Percentiles rank a stretch among this genome's conserved stretches.
Conservation (phyloP, 2,797 vertebrate genomes). For the Triplophysa bombifrons region DNA sequence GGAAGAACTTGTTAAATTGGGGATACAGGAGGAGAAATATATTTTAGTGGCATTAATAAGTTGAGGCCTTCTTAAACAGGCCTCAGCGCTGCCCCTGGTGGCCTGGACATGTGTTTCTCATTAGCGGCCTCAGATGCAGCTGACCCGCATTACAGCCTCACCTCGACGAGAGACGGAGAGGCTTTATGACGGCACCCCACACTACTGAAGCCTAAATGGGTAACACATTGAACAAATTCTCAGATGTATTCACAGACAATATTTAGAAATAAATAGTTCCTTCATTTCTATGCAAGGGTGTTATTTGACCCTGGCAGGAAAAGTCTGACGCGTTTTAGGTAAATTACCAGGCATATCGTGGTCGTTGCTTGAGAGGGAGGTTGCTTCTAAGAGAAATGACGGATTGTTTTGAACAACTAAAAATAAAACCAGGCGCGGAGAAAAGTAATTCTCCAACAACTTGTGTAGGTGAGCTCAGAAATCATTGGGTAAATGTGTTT, state of each 20-base stretch:
- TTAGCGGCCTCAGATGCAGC: conserved; percentile 76
- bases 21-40: conserved; percentile 85
- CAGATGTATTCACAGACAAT: conserved; percentile 6
- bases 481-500: conserved; percentile 23
- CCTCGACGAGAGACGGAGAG: conserved; percentile 56
- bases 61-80: conserved; percentile 72
- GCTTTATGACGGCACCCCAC: conserved; percentile 20
- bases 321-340: neutral
- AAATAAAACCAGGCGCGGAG: conserved; percentile 32
- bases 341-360: conserved; percentile 1
- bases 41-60: conserved; percentile 88
- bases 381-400: neutral
- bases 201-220: conserved; percentile 31
- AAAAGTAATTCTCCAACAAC: conserved; percentile 10
- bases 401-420: conserved; percentile 9
- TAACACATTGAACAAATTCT: conserved; percentile 11
- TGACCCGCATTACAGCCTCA: conserved; percentile 79
- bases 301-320: neutral
- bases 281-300: neutral
- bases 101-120: conserved; percentile 81
- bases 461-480: conserved; percentile 15
- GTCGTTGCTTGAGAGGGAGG: neutral
- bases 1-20: conserved; percentile 77
- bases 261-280: conserved; percentile 8
- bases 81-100: conserved; percentile 70